phyloP scores from a whole-genome alignment of 2,888 invertebrate species.

The Corbicula japonica region DNA sequence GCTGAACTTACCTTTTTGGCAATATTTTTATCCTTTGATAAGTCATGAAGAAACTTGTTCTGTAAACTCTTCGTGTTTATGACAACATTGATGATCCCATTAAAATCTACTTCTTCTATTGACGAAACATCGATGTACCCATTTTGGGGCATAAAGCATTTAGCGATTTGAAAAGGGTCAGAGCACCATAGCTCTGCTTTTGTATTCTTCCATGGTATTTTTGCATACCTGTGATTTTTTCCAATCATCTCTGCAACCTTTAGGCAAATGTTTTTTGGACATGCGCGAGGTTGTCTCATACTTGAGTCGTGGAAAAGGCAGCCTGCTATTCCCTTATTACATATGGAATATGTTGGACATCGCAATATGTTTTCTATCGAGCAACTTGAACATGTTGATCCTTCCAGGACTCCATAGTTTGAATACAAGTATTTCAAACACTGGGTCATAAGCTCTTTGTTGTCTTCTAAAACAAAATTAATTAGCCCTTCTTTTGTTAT shows the following conservation, averaged over 20 bases:
- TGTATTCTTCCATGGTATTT: slow-evolving; percentile 3
- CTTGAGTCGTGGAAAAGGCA: neutral
- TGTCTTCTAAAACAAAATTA: neutral
- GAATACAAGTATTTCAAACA: neutral
- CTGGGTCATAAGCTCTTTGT: neutral
- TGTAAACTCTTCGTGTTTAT: neutral
- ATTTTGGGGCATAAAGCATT: slow-evolving; percentile 4
- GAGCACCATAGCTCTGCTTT: neutral
- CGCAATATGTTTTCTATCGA: neutral
- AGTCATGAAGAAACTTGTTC: neutral
- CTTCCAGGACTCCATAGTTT: neutral
- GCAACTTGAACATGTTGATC: neutral
- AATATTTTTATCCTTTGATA: neutral
- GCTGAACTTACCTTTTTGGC: neutral
- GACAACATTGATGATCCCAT: neutral
- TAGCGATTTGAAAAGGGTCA: neutral
- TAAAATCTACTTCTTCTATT: slow-evolving; percentile 1
- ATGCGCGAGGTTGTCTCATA: neutral
- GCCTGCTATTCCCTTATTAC: neutral
- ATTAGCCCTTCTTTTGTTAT: neutral
- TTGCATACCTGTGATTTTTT: neutral
- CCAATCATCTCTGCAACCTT: neutral
- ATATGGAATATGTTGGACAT: neutral
- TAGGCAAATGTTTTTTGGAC: neutral
- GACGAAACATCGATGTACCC: neutral